These are phyloP conservation scores for Eublepharis macularius DNA, from an alignment of 2,113 vertebrate species.

Conservation along the genomic window DNA sequence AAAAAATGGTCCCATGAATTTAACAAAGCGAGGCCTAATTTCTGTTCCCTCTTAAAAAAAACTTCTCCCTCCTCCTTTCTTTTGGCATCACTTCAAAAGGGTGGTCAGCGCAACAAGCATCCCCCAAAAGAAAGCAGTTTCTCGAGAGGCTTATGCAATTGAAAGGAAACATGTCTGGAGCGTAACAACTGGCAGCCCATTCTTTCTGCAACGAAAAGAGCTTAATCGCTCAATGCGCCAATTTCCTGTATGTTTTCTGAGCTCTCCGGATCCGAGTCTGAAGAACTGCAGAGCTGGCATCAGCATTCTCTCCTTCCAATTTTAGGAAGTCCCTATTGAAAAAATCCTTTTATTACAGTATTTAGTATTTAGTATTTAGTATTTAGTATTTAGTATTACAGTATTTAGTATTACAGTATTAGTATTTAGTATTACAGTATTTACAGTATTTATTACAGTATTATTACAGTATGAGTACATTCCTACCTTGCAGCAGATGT, in stretches of 20 bases:
- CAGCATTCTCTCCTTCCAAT: constrained; percentile 28
- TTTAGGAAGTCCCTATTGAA: constrained; percentile 37
- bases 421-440: too few relatives aligned
- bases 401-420: too few relatives aligned
- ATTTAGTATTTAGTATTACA: too few relatives aligned
- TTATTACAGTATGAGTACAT: not conserved
- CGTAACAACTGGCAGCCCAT: constrained; percentile 25
- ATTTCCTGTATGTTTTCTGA: constrained; percentile 20
- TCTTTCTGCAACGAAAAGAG: constrained; percentile 4
- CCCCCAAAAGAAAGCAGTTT: constrained; percentile 58
- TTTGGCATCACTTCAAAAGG: constrained; percentile 60
- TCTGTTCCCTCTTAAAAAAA: constrained; percentile 10
- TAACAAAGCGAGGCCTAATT: constrained; percentile 12
- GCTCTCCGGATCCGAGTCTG: constrained; percentile 40
- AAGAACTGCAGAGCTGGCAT: constrained; percentile 37
- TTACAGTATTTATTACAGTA: too few relatives aligned
- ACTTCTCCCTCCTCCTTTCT: not conserved
- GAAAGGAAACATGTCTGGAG: constrained; percentile 58
- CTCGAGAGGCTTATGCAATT: constrained; percentile 45
- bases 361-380: too few relatives aligned
- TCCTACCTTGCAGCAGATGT: not conserved
- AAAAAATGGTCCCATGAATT: constrained; percentile 17
- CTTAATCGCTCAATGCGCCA: constrained; percentile 43
- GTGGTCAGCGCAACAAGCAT: constrained; percentile 43
- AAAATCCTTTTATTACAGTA: not conserved